Evolutionary conservation across 2,888 invertebrate species (phyloP).

Genomic region (Epinotia brunnichana): DNA sequence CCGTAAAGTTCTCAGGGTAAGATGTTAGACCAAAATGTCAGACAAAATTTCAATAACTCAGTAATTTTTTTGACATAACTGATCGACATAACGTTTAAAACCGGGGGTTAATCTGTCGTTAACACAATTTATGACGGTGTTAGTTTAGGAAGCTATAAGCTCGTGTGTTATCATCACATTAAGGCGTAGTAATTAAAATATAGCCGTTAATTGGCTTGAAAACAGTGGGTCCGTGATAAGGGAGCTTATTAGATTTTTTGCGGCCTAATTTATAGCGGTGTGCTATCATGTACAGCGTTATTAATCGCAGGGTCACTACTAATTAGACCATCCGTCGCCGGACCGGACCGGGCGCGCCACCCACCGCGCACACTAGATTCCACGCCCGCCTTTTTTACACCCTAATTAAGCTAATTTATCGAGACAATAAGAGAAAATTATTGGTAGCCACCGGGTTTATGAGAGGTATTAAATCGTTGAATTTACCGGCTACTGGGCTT

Average conservation of each 20-base stretch:
- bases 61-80: too few species aligned
- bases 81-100: too few species aligned
- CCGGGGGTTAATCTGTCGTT: not conserved
- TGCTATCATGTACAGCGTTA: conserved; percentile 25
- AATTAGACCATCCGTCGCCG: conserved; percentile 52
- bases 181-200: conserved; percentile 16
- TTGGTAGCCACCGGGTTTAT: conserved; percentile 72
- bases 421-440: conserved; percentile 80
- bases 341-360: conserved; percentile 58
- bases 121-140: not conserved
- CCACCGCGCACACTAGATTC: conserved; percentile 79
- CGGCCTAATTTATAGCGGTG: conserved; percentile 34
- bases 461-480: conserved; percentile 76
- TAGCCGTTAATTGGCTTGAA: conserved; percentile 29
- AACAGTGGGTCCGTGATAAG: conserved; percentile 18
- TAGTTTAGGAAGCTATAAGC: not conserved
- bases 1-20: too few species aligned
- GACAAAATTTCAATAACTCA: too few species aligned
- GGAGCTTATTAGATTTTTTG: conserved; percentile 29
- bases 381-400: conserved; percentile 77
- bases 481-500: conserved; percentile 79
- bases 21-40: too few species aligned
- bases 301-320: conserved; percentile 45
- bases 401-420: conserved; percentile 83
- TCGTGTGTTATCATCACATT: not conserved